Base-by-base conservation (phyloP, 2,888 invertebrate species). In the Colostygia pectinataria region DNA sequence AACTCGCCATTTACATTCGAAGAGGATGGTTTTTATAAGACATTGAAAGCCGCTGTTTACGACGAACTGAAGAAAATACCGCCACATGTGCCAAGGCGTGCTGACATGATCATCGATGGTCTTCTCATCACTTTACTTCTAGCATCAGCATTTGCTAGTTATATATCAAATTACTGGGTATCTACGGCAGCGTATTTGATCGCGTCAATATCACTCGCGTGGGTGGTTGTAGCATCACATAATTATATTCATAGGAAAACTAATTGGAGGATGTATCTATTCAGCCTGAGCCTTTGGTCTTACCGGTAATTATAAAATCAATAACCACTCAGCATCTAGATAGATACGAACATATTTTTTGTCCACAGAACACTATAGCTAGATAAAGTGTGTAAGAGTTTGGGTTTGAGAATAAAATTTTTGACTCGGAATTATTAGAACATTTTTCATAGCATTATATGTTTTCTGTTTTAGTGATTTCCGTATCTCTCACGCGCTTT, bases 1-100 rank as follows among this genome's bases (percentile, higher is more conserved):
- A 93, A 93, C 69, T 93, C 94, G 0, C 94, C 95, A 0, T 92
- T 94, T 59, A 95, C 95, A 0, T 94, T 96, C 67, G 81, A 94
- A 42, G 91, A 93, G 6, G 90, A 94, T 61, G 95, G 95, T 0
- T 96, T 96, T 74, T 96, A 94, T 69, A 91, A 80, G 47, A 96
- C 96, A 0, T 84, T 96, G 4, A 95, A 94, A 71, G 79, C 77
- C 32, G 90, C 92, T 23, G 92, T 92, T 0, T 63, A 76, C n/a
- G 83, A 91, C 23, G 90, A 92, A 59, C 61, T 94, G 4, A 91
- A 92, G 60, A 89, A 85, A 8, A 78, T 94, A 50, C 75, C 82
- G 53, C 73, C 83, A 63, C 65, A 84, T 69, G 69, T 68, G 53
- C 61, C 76, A 24, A 69, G 57, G 62, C 68, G 73, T 27, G 67